Base-by-base conservation (phyloP, 1,140 invertebrate species). In the Pseudobourletiella spinata region DNA sequence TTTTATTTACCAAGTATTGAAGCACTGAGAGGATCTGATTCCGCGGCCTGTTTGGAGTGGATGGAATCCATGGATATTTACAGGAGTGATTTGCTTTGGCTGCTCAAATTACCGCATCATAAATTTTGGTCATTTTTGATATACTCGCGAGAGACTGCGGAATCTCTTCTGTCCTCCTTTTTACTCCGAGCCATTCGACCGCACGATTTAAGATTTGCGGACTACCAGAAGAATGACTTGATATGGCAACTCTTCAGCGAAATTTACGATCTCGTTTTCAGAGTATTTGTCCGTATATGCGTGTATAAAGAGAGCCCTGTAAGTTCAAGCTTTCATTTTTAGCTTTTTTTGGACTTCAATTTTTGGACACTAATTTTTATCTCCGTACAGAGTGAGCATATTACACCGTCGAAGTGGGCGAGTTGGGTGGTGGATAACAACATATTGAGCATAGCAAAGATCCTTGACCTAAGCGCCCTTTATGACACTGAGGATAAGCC, bases 391-490 rank as follows among this genome's bases (percentile, higher is more conserved):
- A 70, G 72, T 20, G 57, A 73, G 63, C 72, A 73, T 63, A 74
- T 80, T 16, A 76, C 73, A 0, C 77, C 77, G 20, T 51, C 60
- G 39, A 73, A 74, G 6, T 81, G 79, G 75, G 78, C 76, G 4
- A 71, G 76, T 0, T 74, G 80, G 30, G 60, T 80, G 39, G 78
- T 79, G 68, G 76, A 80, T 30, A 77, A 80, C 61, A 78, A 76
- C 68, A 66, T 81, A n/a, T 76, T 80, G 69, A 79, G 80, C 67
- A 73, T 81, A 56, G 77, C 78, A 52, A 80, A 79, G 67, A 57
- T 81, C n/a, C 70, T 81, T 64, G 79, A 80, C 54, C 55, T 81
- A 3, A 79, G 77, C 71, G 72, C 73, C 20, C 54, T 81, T 20
- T 81, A 78, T 72, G 76, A 75, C 1, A 43, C 59, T n/a, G 72